Evolutionary conservation across 2,797 vertebrate genomes (phyloP), one percentile per base, ranked within the genome.

Genomic region (Hafferia zeledoni): DNA sequence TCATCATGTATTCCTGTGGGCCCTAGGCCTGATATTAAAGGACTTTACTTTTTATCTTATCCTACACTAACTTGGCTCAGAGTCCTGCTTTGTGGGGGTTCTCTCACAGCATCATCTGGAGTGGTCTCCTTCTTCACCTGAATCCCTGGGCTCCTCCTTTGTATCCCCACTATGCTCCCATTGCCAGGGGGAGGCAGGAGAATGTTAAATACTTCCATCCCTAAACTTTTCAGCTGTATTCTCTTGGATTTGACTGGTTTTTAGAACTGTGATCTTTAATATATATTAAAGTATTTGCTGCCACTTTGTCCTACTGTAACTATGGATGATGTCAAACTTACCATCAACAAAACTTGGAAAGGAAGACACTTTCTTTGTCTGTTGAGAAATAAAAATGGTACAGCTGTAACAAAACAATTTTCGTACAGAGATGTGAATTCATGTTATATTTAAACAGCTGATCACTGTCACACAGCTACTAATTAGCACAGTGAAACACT

Each of bases 271-370:
- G 28, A 59, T 60, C 20, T 89, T 87, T 65, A 52, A 44, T 72
- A 23, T 23, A 47, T 17, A 49, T 53, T 56, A 33, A 72, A 91
- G n/a, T 22, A 59, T 56, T 79, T 75, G 3, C 8, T 91, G 67
- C 13, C 13, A 57, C 79, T 64, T 64, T 47, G 70, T 87, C 60
- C 31, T 59, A 2, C 39, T 90, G 81, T 23, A 37, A 20, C 25
- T 43, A 13, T 25, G 2, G 35, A 71, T 69, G 60, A 55, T 83
- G 8, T 52, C 86, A 95, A 90, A 97, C 99, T 99, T 98, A 99
- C 99, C 99, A 95, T 99, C 99, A 75, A 99, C 99, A 97, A 99
- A 99, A 97, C 99, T 99, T 91, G 99, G 99, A 96, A 99, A 99
- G 6, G 99, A 98, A 31, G 99, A 98, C 57, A 98, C 98, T 97